Percentiles rank a stretch among this genome's conserved stretches.
phyloP scores from a whole-genome alignment of 2,888 invertebrate genomes.

The Caenorhabditis drosophilae region DNA sequence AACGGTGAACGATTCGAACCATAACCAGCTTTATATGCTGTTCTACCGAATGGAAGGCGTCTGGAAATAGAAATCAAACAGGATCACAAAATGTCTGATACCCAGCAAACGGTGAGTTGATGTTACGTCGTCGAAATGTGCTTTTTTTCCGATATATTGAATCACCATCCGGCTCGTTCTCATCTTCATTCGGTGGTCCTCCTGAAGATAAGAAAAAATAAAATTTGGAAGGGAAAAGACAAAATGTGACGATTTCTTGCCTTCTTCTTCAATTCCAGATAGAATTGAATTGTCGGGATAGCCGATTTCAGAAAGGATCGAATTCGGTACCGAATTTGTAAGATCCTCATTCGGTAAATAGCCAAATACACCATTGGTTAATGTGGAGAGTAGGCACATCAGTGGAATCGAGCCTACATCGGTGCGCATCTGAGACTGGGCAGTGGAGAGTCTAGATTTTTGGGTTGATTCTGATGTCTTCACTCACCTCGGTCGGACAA shows the following conservation, averaged over 20 bases:
- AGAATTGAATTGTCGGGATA: conserved; percentile 29
- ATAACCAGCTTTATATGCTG: conserved; percentile 38
- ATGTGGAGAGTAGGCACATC: conserved; percentile 35
- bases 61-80: neutral
- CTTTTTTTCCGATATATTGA: conserved; percentile 27
- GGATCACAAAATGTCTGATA: too few species aligned
- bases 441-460: too few species aligned
- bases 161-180: conserved; percentile 7
- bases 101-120: conserved; percentile 30
- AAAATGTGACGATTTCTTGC: too few species aligned
- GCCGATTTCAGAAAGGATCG: conserved; percentile 14
- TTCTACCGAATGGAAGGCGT: conserved; percentile 32
- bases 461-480: neutral
- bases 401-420: conserved; percentile 34
- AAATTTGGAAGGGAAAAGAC: too few species aligned
- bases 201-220: too few species aligned
- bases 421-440: conserved; percentile 31
- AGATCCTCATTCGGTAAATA: conserved; percentile 40
- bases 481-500: conserved; percentile 28
- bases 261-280: conserved; percentile 24
- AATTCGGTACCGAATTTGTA: conserved; percentile 27
- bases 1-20: conserved; percentile 40
- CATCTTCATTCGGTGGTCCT: too few species aligned
- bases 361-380: conserved; percentile 26
- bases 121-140: conserved; percentile 41